A percentile compares a stretch with the other conserved stretches of the same genome.
Conservation (phyloP, 2,113 vertebrate genomes). For the Progne subis region DNA sequence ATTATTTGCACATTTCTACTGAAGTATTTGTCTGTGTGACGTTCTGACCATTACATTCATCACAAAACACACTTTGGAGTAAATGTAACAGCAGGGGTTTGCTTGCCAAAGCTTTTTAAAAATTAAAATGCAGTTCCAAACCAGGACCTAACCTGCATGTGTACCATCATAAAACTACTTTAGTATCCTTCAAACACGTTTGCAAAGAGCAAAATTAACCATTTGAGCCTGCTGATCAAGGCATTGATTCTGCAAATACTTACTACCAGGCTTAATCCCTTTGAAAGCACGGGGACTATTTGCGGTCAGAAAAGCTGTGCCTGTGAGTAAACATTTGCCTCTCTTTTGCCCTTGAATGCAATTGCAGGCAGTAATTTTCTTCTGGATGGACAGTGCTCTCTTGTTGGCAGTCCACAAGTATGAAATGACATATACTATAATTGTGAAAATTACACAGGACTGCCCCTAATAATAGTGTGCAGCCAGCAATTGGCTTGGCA, state of each 20-base stretch:
- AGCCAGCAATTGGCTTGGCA: neutral
- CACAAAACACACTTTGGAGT: neutral
- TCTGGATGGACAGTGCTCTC: neutral
- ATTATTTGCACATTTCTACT: neutral
- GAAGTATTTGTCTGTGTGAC: neutral
- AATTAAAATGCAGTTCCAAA: neutral
- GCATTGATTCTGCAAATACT: conserved; percentile 34
- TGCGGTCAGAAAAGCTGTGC: conserved; percentile 10
- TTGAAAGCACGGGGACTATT: conserved; percentile 23
- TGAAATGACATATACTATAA: neutral
- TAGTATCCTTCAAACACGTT: neutral
- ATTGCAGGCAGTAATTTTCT: neutral
- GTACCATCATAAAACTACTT: neutral
- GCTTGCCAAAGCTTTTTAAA: neutral
- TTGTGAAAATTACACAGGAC: conserved; percentile 18
- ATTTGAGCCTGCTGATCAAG: neutral
- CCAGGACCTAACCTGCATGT: neutral
- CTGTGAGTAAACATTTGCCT: conserved; percentile 13
- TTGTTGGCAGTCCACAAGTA: neutral
- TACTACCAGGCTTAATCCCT: neutral
- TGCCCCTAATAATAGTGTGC: conserved; percentile 34
- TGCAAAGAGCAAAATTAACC: neutral
- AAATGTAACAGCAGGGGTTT: neutral
- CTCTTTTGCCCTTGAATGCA: neutral
- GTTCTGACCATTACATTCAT: neutral